Evolutionary conservation across 2,888 invertebrate genomes (phyloP).

Genomic region (Diadegma fenestrale): DNA sequence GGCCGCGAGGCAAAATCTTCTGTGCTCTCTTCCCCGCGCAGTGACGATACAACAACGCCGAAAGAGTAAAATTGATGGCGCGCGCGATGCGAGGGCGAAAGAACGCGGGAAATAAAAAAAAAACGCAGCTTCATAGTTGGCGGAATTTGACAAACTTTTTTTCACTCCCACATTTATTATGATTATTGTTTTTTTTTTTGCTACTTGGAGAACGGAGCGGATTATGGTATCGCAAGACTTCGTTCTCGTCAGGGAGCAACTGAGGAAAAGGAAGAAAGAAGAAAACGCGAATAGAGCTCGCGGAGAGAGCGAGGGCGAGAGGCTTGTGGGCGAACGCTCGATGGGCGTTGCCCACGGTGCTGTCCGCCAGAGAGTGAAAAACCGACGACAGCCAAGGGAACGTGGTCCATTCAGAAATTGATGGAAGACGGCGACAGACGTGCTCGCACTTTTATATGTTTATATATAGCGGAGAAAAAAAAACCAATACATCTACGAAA

Average conservation of each 20-base stretch:
- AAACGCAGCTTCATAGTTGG: conserved; percentile 36
- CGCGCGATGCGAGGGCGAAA: conserved; percentile 41
- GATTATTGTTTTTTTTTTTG: conserved; percentile 15
- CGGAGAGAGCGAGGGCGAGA: conserved; percentile 22
- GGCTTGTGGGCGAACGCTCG: conserved; percentile 38
- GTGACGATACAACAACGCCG: conserved; percentile 55
- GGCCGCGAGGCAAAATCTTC: conserved; percentile 67
- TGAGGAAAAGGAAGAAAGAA: conserved; percentile 21
- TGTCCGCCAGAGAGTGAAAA: conserved; percentile 67
- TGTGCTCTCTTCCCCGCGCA: neutral
- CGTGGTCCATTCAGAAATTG: conserved; percentile 70
- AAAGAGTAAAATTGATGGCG: conserved; percentile 64
- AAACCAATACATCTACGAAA: neutral
- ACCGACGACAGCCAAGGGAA: conserved; percentile 65
- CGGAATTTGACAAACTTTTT: conserved; percentile 62
- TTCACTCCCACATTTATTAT: conserved; percentile 16
- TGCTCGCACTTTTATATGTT: conserved; percentile 4
- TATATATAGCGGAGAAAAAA: neutral
- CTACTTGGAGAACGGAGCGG: conserved; percentile 13
- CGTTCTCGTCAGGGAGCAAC: conserved; percentile 7
- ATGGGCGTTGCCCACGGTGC: conserved; percentile 64
- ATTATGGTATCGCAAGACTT: conserved; percentile 55
- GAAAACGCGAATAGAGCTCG: conserved; percentile 8
- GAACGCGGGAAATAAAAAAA: conserved; percentile 25
- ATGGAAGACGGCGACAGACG: conserved; percentile 61